phyloP scores from a whole-genome alignment of 2,888 invertebrate genomes.

The Tridacna crocea region DNA sequence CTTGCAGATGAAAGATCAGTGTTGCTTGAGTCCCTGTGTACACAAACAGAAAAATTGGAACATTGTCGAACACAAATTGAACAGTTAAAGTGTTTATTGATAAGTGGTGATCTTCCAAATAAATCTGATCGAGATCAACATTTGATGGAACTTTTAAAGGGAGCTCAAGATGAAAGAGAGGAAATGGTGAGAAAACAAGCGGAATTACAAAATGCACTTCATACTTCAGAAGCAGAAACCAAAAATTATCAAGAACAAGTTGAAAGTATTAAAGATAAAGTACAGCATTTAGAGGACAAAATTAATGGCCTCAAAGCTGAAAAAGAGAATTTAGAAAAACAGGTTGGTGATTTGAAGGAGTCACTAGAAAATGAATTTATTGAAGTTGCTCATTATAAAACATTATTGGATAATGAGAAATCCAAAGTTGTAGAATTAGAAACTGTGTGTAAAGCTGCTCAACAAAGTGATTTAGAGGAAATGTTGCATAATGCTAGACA shows the following conservation, averaged over 20 bases:
- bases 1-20: constrained; percentile 95
- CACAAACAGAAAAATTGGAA: constrained; percentile 96
- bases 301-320: constrained; percentile 90
- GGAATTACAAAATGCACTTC: constrained; percentile 90
- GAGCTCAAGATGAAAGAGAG: constrained; percentile 82
- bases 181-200: constrained; percentile 88
- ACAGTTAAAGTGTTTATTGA: constrained; percentile 90
- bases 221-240: constrained; percentile 80
- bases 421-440: constrained; percentile 90
- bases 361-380: constrained; percentile 90
- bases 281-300: constrained; percentile 89
- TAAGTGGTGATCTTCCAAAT: constrained; percentile 81
- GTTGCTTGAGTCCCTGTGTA: constrained; percentile 94
- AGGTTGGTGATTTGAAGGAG: constrained; percentile 87
- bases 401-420: constrained; percentile 92
- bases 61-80: constrained; percentile 94
- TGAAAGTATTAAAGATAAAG: constrained; percentile 88
- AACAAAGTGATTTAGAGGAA: constrained; percentile 89
- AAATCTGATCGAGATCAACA: constrained; percentile 86
- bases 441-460: constrained; percentile 87
- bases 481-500: constrained; percentile 86
- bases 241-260: constrained; percentile 75
- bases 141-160: constrained; percentile 91
- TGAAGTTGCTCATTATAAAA: constrained; percentile 91
- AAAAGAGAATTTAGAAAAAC: constrained; percentile 90